Percentiles rank a stretch among this genome's conserved stretches.
phyloP scores from a whole-genome alignment of 2,113 vertebrate species.

The Rhodinocichla rosea region DNA sequence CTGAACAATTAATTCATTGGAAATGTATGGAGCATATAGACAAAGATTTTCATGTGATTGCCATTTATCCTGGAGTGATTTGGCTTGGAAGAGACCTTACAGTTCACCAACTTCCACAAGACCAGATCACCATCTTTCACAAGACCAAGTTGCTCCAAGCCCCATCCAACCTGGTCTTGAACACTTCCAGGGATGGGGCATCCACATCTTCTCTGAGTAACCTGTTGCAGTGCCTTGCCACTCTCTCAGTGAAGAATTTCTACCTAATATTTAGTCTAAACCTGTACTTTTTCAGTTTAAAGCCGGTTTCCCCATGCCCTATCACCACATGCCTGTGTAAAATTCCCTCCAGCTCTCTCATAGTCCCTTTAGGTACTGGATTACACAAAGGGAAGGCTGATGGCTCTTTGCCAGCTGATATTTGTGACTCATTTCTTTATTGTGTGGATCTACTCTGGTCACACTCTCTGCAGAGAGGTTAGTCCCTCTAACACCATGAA shows the following conservation, averaged over 20 bases:
- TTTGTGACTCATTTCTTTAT: not conserved
- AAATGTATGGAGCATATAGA: not conserved
- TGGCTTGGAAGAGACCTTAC: not conserved
- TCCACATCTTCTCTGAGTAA: not conserved
- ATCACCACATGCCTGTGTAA: not conserved
- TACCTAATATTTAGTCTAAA: not conserved
- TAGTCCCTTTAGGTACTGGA: not conserved
- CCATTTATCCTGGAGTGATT: not conserved
- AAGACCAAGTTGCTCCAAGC: not conserved
- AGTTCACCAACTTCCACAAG: not conserved
- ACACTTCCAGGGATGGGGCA: not conserved
- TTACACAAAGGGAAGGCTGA: not conserved
- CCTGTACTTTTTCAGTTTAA: not conserved
- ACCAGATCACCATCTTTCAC: not conserved
- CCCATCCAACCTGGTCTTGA: not conserved
- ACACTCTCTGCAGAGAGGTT: not conserved
- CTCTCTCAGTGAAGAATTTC: not conserved
- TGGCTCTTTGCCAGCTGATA: not conserved
- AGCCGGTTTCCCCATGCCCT: not conserved
- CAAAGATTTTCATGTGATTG: not conserved
- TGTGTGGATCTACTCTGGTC: not conserved
- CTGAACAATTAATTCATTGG: not conserved
- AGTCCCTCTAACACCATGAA: not conserved
- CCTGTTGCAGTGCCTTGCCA: not conserved
- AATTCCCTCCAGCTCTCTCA: not conserved